Evolutionary conservation across 64 coral and sea anemone species (phyloP).

Genomic region (Montipora sp.): DNA sequence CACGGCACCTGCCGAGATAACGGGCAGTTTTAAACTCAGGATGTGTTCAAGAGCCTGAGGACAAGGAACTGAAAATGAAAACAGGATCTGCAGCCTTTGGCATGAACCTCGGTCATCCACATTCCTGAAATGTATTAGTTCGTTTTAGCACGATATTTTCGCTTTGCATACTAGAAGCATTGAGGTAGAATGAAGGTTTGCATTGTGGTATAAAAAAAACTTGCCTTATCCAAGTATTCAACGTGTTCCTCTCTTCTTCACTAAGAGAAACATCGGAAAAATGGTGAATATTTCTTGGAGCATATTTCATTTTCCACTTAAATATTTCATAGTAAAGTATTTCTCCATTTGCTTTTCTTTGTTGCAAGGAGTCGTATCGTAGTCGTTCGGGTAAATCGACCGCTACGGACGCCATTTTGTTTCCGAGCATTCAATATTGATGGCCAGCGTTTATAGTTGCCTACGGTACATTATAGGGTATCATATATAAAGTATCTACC

Average conservation of each 20-base stretch:
- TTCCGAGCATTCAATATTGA: neutral
- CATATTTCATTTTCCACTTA: constrained; percentile 85
- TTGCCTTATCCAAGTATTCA: constrained; percentile 82
- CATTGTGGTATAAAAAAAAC: too few relatives aligned
- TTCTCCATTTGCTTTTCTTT: constrained; percentile 25
- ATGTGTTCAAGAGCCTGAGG: constrained; percentile 71
- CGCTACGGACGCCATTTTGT: neutral
- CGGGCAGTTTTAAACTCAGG: constrained; percentile 36
- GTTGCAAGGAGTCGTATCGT: neutral
- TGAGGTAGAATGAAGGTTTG: neutral
- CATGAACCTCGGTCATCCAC: constrained; percentile 85
- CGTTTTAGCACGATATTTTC: neutral
- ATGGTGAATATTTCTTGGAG: constrained; percentile 68
- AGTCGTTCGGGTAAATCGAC: neutral
- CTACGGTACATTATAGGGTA: too few relatives aligned
- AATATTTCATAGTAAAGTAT: constrained; percentile 79
- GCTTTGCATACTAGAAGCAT: too few relatives aligned
- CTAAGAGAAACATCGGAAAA: constrained; percentile 71
- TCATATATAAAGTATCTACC: too few relatives aligned
- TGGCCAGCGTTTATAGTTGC: neutral
- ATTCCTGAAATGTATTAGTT: constrained; percentile 53
- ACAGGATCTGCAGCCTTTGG: constrained; percentile 88
- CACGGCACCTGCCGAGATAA: constrained; percentile 93
- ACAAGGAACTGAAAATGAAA: constrained; percentile 90
- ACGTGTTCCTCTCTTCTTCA: constrained; percentile 40